phyloP scores from a whole-genome alignment of 2,888 invertebrate species.

The Sepiola atlantica region DNA sequence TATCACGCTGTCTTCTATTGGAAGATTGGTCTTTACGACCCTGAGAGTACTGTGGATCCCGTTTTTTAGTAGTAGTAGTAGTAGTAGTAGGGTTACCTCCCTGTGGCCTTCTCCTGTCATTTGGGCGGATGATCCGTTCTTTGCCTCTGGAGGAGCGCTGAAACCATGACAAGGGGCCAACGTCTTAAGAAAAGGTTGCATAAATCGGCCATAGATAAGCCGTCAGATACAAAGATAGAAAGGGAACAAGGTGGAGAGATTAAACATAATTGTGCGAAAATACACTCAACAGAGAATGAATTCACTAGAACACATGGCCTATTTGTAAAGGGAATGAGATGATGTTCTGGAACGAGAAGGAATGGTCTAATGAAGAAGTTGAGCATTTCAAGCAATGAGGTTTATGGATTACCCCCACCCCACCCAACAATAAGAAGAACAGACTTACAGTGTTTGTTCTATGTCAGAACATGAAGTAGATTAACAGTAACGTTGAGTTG shows the following conservation, averaged over 20 bases:
- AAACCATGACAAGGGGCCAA: constrained; percentile 49
- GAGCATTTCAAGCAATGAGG: constrained; percentile 9
- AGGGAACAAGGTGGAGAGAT: constrained; percentile 46
- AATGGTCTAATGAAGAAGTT: not conserved
- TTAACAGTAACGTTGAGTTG: not conserved
- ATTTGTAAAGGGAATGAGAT: not conserved
- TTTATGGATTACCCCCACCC: not conserved
- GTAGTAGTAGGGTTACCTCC: constrained; percentile 45
- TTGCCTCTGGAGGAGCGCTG: constrained; percentile 45
- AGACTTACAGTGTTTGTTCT: constrained; percentile 11
- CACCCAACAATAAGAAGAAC: too few relatives aligned
- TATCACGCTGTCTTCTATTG: constrained; percentile 47
- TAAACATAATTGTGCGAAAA: constrained; percentile 43
- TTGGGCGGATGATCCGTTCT: constrained; percentile 41
- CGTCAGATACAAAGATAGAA: constrained; percentile 45
- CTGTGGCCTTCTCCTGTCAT: constrained; percentile 48
- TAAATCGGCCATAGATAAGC: constrained; percentile 45
- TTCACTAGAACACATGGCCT: not conserved
- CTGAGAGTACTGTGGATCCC: constrained; percentile 44
- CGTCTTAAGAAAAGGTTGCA: constrained; percentile 47
- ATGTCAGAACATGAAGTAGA: not conserved
- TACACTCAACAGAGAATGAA: constrained; percentile 42
- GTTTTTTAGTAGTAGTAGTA: constrained; percentile 46
- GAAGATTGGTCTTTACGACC: constrained; percentile 47
- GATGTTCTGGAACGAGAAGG: not conserved